These are phyloP conservation scores for Malthinus seriepunctatus DNA, from an alignment of 2,888 invertebrate species.

Conservation along the genomic window DNA sequence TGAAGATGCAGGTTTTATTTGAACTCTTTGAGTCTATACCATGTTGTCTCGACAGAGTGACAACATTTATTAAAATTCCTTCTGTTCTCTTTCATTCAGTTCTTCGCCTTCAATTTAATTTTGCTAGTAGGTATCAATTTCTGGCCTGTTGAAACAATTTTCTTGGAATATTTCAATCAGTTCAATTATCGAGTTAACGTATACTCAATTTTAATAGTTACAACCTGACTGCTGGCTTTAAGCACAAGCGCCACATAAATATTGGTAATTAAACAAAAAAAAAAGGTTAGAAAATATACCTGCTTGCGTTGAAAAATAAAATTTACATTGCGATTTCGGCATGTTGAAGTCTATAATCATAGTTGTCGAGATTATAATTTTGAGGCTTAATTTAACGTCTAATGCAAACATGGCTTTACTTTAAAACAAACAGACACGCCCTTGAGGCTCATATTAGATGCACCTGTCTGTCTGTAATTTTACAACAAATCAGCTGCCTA, in stretches of 20 bases:
- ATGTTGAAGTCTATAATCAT: slow-evolving; percentile 44
- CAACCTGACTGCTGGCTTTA: too few species aligned
- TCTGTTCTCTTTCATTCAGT: too few species aligned
- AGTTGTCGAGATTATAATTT: slow-evolving; percentile 42
- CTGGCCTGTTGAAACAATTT: too few species aligned
- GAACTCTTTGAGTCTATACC: too few species aligned
- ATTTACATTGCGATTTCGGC: slow-evolving; percentile 28
- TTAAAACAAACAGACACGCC: slow-evolving; percentile 45
- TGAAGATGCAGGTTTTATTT: too few species aligned
- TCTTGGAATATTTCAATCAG: too few species aligned
- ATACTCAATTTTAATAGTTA: too few species aligned
- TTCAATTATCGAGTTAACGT: too few species aligned
- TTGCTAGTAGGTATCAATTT: too few species aligned
- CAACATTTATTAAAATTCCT: too few species aligned
- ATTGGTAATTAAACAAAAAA: not conserved
- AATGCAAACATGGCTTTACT: slow-evolving; percentile 49
- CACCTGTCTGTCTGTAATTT: slow-evolving; percentile 47
- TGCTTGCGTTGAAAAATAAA: slow-evolving; percentile 12
- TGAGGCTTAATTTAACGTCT: slow-evolving; percentile 43
- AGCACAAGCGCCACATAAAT: slow-evolving; percentile 2
- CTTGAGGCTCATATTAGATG: slow-evolving; percentile 38
- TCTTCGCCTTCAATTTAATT: too few species aligned
- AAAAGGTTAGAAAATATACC: slow-evolving; percentile 1
- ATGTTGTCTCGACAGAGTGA: too few species aligned
- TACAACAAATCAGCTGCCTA: slow-evolving; percentile 48